Base-by-base conservation (phyloP, 1,140 invertebrate genomes). In the Drosophila nannoptera region DNA sequence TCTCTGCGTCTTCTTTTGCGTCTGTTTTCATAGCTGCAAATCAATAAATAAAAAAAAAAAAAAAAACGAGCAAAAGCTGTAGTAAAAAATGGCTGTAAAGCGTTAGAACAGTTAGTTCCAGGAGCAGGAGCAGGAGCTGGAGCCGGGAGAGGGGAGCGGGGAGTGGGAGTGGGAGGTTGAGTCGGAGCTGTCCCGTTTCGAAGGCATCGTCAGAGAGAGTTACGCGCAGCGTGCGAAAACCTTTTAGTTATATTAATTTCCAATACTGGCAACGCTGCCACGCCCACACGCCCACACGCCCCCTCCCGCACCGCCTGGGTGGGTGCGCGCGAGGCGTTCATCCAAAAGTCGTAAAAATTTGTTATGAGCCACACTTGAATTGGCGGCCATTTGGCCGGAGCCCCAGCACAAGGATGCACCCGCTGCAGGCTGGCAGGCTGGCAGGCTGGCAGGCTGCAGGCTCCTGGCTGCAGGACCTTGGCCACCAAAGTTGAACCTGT, bases 241-340 rank as follows among this genome's bases (percentile, higher is more conserved):
- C 80, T 83, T 83, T 83, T 83, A 83, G 80, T 83, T 80, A 80
- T 83, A 83, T 83, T 83, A 83, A 83, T 83, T 84, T 83, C 76
- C 76, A 83, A 84, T 84, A 69, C 8, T 36, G 49, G 33, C 42
- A 78, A 72, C 58, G 64, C 56, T 49, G 42, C 32, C 52, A 38
- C 12, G 2, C 16, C 40, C 14, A 48, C 12, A 0, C 40, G 6
- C 31, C 7, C 35, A 7, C 31, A 7, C 40, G 3, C 52, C 16
- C 5, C n/a, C n/a, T 1, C 50, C 3, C 35, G 5, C 35, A 11
- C 22, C 43, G 48, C 42, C 49, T 43, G 0, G 7, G 7, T n/a
- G n/a, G n/a, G n/a, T n/a, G n/a, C 22, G 75, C 63, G 56, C 58
- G 69, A 82, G 78, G 74, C 78, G 78, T 77, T 63, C 67, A 65